Base-by-base conservation (phyloP, 2,888 invertebrate genomes). In the Athalia cordata region DNA sequence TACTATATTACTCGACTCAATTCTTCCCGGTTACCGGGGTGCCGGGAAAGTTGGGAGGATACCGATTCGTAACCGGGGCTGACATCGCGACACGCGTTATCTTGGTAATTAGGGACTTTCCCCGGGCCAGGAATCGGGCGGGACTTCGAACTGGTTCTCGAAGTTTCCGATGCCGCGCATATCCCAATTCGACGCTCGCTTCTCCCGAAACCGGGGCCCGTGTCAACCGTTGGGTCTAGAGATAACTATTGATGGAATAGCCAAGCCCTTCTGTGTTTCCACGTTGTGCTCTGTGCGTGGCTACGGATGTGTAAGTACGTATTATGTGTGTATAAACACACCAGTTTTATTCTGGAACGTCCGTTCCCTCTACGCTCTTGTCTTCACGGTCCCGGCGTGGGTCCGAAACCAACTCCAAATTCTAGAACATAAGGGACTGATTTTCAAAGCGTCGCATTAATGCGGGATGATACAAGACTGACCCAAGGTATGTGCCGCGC, bases 91-190 rank as follows among this genome's bases (percentile, higher is more conserved):
- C 85, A 83, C 83, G 81, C 85, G 84, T 86, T 86, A 86, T 86
- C 85, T 86, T 82, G 81, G 85, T 86, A 86, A 86, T 86, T 86
- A 86, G 83, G 81, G 81, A 81, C 83, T 84, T 84, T 86, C 83
- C 82, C 77, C 80, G 78, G 77, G 81, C 82, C 72, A 81, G 81
- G 79, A 84, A 84, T 83, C 84, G 83, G 82, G 79, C 81, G 82
- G 79, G 81, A 80, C 82, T 81, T 82, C 82, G 81, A 84, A 86
- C 84, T 85, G 84, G 84, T 84, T 84, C 81, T 79, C 75, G 45
- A 64, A 64, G 62, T 75, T 75, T 29, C 29, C 29, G 29, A 29
- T 29, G 29, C 29, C 29, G 29, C 29, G 29, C 29, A 29, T 29
- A 29, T 29, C 29, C 29, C 29, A 29, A 29, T 29, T 29, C 29